These are phyloP conservation scores for Alosa sapidissima DNA, from an alignment of 2,797 vertebrate genomes.

Conservation along the genomic window DNA sequence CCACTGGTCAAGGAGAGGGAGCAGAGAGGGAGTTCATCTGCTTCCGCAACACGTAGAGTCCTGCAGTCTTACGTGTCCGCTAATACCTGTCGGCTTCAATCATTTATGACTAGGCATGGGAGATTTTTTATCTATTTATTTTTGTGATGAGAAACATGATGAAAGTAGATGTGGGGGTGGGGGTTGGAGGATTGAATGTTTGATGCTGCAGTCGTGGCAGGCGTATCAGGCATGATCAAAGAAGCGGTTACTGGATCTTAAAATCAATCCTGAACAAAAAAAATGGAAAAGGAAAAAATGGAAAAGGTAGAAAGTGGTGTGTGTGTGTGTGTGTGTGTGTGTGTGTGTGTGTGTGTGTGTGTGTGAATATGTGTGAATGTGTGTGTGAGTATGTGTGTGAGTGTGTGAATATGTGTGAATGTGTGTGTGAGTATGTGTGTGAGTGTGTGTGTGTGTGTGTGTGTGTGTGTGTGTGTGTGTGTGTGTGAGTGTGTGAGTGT, in stretches of 20 bases:
- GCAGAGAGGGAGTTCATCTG: constrained; percentile 55
- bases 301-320: background rate
- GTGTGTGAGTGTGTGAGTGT: background rate
- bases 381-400: background rate
- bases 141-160: constrained; percentile 35
- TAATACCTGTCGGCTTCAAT: constrained; percentile 13
- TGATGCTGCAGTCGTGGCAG: constrained; percentile 26
- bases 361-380: too few relatives aligned
- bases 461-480: background rate
- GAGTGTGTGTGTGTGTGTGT: background rate
- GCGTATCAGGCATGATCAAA: constrained; percentile 28
- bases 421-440: background rate
- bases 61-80: constrained; percentile 36
- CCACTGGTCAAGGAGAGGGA: constrained; percentile 42
- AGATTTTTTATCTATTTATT: background rate
- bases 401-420: background rate
- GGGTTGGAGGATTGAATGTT: constrained; percentile 32
- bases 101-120: constrained; percentile 32
- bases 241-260: background rate
- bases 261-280: background rate
- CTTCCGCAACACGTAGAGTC: constrained; percentile 37
- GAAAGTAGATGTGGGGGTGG: constrained; percentile 2
- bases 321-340: background rate
- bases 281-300: too few relatives aligned
- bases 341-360: background rate